phyloP scores from a whole-genome alignment of 2,113 vertebrate genomes.

The Nematolebias whitei region DNA sequence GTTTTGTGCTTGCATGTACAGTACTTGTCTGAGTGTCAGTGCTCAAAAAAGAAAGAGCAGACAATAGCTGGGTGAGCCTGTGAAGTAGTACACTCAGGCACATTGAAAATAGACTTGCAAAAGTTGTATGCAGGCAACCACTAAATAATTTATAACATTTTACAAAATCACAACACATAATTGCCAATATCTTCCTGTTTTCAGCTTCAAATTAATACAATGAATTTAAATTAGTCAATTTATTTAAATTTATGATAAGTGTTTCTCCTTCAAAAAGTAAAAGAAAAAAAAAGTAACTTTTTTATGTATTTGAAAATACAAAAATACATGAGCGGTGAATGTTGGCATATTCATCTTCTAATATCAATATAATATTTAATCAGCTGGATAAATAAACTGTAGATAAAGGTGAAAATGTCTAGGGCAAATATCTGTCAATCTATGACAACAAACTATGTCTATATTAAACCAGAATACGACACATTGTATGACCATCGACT shows the following conservation, averaged over 20 bases:
- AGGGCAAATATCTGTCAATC: background rate
- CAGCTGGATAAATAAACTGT: too few relatives aligned
- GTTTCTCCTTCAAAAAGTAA: background rate
- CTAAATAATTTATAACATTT: constrained; percentile 53
- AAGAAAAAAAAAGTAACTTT: background rate
- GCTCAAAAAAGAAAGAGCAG: constrained; percentile 38
- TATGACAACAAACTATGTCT: background rate
- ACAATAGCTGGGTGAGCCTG: constrained; percentile 40
- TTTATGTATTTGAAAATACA: background rate
- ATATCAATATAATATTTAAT: background rate
- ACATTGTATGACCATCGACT: too few relatives aligned
- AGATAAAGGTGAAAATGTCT: background rate
- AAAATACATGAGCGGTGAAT: background rate
- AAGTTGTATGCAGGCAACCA: constrained; percentile 65
- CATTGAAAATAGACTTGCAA: constrained; percentile 39
- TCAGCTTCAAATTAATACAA: constrained; percentile 24
- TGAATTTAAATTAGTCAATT: background rate
- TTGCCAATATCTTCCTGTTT: constrained; percentile 40
- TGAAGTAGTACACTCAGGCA: constrained; percentile 39
- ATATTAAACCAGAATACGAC: too few relatives aligned
- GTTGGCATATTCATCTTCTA: too few relatives aligned
- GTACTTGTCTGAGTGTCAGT: constrained; percentile 28
- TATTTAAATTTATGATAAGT: background rate
- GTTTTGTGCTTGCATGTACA: constrained; percentile 11
- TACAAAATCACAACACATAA: constrained; percentile 49